Evolutionary conservation across 2,888 invertebrate genomes (phyloP).

Genomic region (Chamaedrilus cognettii): DNA sequence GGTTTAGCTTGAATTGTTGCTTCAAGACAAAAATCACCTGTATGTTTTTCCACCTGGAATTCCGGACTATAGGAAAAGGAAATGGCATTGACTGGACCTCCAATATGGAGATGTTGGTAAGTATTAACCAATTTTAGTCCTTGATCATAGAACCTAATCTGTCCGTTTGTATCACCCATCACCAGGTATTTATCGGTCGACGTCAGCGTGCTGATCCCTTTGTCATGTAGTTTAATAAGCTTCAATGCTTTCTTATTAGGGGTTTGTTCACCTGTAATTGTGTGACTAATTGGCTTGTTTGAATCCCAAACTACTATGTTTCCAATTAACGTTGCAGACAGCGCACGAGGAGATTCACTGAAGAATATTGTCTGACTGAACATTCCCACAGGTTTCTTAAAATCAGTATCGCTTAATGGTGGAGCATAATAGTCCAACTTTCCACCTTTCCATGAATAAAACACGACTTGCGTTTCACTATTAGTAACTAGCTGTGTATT

Average conservation of each 20-base stretch:
- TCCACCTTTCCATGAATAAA: slow-evolving; percentile 55
- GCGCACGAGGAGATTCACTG: slow-evolving; percentile 46
- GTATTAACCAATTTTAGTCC: slow-evolving; percentile 58
- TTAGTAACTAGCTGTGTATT: slow-evolving; percentile 56
- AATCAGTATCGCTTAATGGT: slow-evolving; percentile 57
- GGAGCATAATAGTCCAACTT: slow-evolving; percentile 53
- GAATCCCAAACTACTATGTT: slow-evolving; percentile 60
- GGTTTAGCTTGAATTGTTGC: slow-evolving; percentile 54
- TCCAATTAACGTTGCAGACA: slow-evolving; percentile 59
- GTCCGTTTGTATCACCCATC: slow-evolving; percentile 58
- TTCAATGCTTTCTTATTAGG: slow-evolving; percentile 59
- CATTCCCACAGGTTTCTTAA: slow-evolving; percentile 58
- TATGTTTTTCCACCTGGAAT: slow-evolving; percentile 33
- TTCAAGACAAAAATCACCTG: slow-evolving; percentile 48
- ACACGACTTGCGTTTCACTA: slow-evolving; percentile 58
- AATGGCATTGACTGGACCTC: slow-evolving; percentile 54
- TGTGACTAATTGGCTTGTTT: slow-evolving; percentile 45
- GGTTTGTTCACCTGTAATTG: background rate
- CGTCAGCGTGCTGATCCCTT: slow-evolving; percentile 57
- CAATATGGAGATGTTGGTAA: slow-evolving; percentile 36
- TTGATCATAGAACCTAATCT: slow-evolving; percentile 60
- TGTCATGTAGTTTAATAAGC: slow-evolving; percentile 56
- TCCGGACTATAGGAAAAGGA: slow-evolving; percentile 53
- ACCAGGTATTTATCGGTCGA: slow-evolving; percentile 55
- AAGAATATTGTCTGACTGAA: slow-evolving; percentile 59